phyloP scores from a whole-genome alignment of 2,113 vertebrate species.

The Athene noctua region DNA sequence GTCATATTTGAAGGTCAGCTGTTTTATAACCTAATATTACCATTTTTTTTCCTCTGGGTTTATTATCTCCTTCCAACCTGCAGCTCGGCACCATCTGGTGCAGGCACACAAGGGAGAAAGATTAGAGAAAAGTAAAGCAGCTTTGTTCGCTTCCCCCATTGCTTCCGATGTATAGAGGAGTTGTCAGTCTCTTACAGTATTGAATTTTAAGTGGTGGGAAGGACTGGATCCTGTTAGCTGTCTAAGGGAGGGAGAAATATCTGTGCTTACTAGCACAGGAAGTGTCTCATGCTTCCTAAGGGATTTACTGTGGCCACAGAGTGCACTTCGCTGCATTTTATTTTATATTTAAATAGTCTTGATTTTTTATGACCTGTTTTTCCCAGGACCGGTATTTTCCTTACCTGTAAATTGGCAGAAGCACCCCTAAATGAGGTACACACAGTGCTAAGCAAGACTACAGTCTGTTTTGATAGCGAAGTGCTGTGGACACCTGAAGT shows the following conservation, averaged over 20 bases:
- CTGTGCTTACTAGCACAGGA: background rate
- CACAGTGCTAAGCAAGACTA: background rate
- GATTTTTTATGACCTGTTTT: background rate
- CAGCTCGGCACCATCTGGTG: slow-evolving; percentile 40
- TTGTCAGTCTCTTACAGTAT: background rate
- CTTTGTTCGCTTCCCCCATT: background rate
- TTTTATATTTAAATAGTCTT: background rate
- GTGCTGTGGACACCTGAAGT: background rate
- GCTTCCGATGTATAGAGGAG: background rate
- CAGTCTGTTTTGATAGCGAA: background rate
- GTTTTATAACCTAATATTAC: slow-evolving; percentile 42
- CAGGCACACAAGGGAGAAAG: slow-evolving; percentile 1
- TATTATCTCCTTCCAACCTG: slow-evolving; percentile 49
- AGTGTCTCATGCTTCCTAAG: background rate
- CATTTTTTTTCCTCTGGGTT: background rate
- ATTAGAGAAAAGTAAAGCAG: slow-evolving; percentile 38
- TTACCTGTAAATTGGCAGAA: background rate
- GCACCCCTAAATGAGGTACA: background rate
- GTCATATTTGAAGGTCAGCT: slow-evolving; percentile 51
- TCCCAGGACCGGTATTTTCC: background rate
- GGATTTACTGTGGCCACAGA: background rate
- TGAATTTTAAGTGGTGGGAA: slow-evolving; percentile 1
- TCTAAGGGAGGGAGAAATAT: background rate
- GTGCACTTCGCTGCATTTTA: background rate
- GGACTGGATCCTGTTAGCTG: background rate